A percentile compares a stretch with the other conserved stretches of the same genome.
These are phyloP conservation scores for Alauda arvensis DNA, from an alignment of 2,797 vertebrate genomes.

Conservation along the genomic window DNA sequence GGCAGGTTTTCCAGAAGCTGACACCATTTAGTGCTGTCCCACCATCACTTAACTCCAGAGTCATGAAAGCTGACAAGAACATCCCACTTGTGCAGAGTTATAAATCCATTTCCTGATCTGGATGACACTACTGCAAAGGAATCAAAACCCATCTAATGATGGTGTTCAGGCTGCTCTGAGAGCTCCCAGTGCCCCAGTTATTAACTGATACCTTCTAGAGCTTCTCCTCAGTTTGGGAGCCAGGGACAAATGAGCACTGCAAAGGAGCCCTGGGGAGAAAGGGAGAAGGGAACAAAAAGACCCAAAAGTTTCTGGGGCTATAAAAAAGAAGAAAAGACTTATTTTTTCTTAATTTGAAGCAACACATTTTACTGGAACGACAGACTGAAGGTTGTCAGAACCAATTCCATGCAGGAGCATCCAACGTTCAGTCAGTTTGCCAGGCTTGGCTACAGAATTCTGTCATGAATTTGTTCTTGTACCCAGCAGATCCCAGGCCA, in stretches of 20 bases:
- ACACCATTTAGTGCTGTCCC: background rate
- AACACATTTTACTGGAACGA: background rate
- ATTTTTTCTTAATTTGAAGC: background rate
- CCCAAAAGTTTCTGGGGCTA: background rate
- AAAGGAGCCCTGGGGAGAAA: background rate
- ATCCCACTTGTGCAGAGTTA: background rate
- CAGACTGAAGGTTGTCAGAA: constrained; percentile 12
- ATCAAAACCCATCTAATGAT: background rate
- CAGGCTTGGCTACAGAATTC: background rate
- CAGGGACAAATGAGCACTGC: background rate
- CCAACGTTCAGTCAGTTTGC: background rate
- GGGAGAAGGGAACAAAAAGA: background rate
- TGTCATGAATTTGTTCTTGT: background rate
- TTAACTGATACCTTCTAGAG: background rate
- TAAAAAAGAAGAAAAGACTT: background rate
- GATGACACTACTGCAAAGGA: background rate
- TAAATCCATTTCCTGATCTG: background rate
- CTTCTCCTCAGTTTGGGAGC: background rate
- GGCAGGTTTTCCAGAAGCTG: background rate
- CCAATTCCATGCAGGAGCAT: background rate
- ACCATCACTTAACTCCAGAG: background rate
- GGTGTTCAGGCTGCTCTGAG: background rate
- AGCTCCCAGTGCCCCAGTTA: background rate
- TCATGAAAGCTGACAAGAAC: background rate
- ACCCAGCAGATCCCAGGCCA: background rate